These are phyloP conservation scores for Trochalopteron elliotii DNA, from an alignment of 2,113 vertebrate species.

Conservation along the genomic window DNA sequence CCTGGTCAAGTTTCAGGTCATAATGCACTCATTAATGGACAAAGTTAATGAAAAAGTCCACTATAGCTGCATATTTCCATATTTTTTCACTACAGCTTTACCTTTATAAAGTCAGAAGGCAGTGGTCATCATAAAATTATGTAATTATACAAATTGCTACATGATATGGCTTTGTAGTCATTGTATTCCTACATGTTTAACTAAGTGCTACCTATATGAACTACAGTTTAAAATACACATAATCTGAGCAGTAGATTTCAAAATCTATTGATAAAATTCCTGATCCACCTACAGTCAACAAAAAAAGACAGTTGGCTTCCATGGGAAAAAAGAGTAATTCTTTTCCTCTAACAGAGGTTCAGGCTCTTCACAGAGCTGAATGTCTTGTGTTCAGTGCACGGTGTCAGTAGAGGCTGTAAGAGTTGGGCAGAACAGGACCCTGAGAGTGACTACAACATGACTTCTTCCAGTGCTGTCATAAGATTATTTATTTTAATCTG, in stretches of 20 bases:
- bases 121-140: not conserved
- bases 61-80: not conserved
- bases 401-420: not conserved
- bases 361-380: not conserved
- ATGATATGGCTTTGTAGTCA: not conserved
- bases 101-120: not conserved
- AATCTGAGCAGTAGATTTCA: not conserved
- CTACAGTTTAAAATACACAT: not conserved
- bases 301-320: not conserved
- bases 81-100: not conserved
- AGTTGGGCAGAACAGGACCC: not conserved
- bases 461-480: not conserved
- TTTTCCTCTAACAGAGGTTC: not conserved
- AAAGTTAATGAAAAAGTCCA: not conserved
- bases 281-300: not conserved
- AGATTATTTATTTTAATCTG: slow-evolving; percentile 18
- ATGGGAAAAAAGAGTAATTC: not conserved
- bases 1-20: not conserved
- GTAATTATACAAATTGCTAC: not conserved
- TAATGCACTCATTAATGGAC: not conserved
- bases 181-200: not conserved
- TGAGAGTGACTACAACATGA: slow-evolving; percentile 5
- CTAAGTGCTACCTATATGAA: not conserved
- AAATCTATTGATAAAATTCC: not conserved
- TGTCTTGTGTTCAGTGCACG: not conserved